These are phyloP conservation scores for Lasioglossum figueresi DNA, from an alignment of 2,888 invertebrate genomes.

Conservation along the genomic window DNA sequence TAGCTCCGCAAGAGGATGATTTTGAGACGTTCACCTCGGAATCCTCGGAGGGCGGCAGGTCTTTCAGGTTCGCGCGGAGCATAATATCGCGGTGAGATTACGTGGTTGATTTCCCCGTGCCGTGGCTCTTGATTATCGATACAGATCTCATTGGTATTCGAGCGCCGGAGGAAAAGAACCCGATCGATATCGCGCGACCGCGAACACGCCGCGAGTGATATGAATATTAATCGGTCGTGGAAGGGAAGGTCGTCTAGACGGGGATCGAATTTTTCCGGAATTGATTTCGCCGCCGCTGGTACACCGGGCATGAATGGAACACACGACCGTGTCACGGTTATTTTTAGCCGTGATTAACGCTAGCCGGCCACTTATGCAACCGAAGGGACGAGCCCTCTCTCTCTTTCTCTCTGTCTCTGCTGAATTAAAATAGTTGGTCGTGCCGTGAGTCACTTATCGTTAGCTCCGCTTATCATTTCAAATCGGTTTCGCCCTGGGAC, in stretches of 20 bases:
- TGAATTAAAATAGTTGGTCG: conserved; percentile 31
- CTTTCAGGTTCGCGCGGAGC: conserved; percentile 8
- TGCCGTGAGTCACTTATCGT: conserved; percentile 23
- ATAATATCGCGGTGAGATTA: conserved; percentile 40
- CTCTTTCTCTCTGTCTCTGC: neutral
- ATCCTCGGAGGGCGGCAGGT: conserved; percentile 9
- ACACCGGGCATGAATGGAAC: conserved; percentile 8
- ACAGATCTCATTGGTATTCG: conserved; percentile 65
- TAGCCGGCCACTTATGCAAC: conserved; percentile 23
- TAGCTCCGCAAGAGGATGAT: neutral
- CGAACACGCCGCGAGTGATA: conserved; percentile 55
- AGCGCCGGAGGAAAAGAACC: conserved; percentile 47
- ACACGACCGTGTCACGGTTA: conserved; percentile 26
- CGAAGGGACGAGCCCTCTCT: conserved; percentile 10
- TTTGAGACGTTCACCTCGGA: conserved; percentile 21
- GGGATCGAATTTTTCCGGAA: conserved; percentile 40
- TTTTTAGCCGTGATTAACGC: conserved; percentile 36
- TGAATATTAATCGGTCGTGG: conserved; percentile 63
- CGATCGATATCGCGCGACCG: conserved; percentile 63
- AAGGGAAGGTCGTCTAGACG: conserved; percentile 52
- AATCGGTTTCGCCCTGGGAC: conserved; percentile 18
- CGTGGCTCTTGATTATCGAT: conserved; percentile 32
- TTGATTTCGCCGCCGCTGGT: conserved; percentile 27
- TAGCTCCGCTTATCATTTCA: conserved; percentile 5
- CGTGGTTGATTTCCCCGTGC: conserved; percentile 40